phyloP scores from a whole-genome alignment of 2,797 vertebrate species.

The Pangasius djambal region DNA sequence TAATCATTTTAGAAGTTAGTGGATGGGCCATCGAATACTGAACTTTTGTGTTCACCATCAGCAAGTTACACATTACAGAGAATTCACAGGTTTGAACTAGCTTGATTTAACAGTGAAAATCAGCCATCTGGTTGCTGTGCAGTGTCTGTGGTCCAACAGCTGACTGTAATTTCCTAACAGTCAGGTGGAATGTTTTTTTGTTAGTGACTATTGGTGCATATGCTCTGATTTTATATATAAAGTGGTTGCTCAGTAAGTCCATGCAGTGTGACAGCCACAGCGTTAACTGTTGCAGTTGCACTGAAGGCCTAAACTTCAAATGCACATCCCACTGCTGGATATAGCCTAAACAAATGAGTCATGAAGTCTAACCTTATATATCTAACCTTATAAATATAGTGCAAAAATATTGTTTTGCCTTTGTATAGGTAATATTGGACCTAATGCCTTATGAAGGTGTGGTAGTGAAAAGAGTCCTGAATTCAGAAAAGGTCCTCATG shows the following conservation, averaged over 20 bases:
- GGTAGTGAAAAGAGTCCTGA: conserved; percentile 77
- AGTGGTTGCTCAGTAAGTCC: background rate
- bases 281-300: background rate
- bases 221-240: background rate
- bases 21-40: background rate
- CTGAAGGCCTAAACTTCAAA: background rate
- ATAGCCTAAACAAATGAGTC: too few species aligned
- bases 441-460: conserved; percentile 83
- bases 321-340: background rate
- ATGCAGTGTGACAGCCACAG: background rate
- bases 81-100: background rate
- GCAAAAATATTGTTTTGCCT: background rate
- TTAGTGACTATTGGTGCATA: background rate
- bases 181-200: background rate
- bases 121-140: background rate
- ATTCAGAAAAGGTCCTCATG: conserved; percentile 76
- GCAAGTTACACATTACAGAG: background rate
- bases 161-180: background rate
- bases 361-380: background rate
- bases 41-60: background rate
- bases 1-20: background rate
- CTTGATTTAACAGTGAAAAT: background rate
- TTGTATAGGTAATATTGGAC: conserved; percentile 87
- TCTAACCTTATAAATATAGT: background rate
- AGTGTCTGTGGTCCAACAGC: background rate